These are phyloP conservation scores for Belgica antarctica DNA, from an alignment of 2,888 invertebrate species.

Conservation along the genomic window DNA sequence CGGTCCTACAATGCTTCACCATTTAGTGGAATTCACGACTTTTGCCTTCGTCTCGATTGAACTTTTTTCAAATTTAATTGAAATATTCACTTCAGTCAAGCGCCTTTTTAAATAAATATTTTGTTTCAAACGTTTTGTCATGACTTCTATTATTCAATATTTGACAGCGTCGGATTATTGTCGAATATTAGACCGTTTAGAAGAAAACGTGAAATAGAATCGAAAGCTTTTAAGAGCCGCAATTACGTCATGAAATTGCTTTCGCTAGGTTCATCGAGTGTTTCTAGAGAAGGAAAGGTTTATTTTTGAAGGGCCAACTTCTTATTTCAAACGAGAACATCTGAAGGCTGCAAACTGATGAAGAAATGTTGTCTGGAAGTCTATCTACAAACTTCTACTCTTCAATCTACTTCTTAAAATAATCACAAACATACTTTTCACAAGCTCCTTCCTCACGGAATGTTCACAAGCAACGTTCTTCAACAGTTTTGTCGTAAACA, in stretches of 20 bases:
- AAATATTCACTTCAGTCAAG: constrained; percentile 9
- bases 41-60: background rate
- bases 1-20: background rate
- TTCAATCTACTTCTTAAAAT: too few species aligned
- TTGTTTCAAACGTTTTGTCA: background rate
- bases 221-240: background rate
- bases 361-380: too few species aligned
- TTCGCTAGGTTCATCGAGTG: too few species aligned
- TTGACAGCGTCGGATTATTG: background rate
- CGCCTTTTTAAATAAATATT: background rate
- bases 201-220: background rate
- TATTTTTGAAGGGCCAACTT: too few species aligned
- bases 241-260: background rate
- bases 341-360: too few species aligned
- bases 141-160: constrained; percentile 7
- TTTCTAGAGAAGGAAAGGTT: too few species aligned
- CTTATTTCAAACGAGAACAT: too few species aligned
- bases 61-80: constrained; percentile 12
- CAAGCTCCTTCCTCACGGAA: too few species aligned
- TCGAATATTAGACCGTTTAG: background rate
- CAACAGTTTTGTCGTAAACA: too few species aligned
- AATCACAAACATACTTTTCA: too few species aligned
- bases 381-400: too few species aligned
- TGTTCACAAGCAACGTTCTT: too few species aligned
- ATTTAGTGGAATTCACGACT: constrained; percentile 20